Percentiles rank a stretch among this genome's conserved stretches.
phyloP scores from a whole-genome alignment of 2,888 invertebrate genomes.

The Toxonevra muliebris region DNA sequence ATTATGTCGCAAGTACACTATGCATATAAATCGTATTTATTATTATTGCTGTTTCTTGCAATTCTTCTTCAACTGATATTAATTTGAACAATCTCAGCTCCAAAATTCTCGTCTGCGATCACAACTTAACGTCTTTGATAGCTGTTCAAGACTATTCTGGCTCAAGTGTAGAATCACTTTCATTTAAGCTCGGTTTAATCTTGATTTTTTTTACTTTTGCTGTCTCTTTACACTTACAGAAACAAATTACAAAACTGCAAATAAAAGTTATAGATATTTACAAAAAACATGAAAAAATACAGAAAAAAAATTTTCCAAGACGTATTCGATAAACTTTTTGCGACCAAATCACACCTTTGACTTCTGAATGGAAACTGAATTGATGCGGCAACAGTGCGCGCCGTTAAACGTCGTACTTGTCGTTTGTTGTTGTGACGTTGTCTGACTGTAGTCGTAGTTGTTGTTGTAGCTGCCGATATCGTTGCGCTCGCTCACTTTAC shows the following conservation, averaged over 20 bases:
- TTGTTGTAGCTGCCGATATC: too few species aligned
- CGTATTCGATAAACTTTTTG: not conserved
- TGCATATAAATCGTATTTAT: too few species aligned
- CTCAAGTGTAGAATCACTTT: conserved; percentile 29
- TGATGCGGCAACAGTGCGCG: conserved; percentile 38
- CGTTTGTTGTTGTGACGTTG: not conserved
- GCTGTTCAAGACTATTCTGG: conserved; percentile 32
- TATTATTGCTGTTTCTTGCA: too few species aligned
- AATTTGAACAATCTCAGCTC: too few species aligned
- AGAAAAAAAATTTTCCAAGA: not conserved
- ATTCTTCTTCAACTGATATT: too few species aligned
- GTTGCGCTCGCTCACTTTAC: too few species aligned
- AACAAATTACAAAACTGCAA: too few species aligned
- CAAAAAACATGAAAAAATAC: not conserved
- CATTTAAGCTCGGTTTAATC: conserved; percentile 28
- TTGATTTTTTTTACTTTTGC: conserved; percentile 8
- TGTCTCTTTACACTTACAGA: not conserved
- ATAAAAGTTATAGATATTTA: not conserved
- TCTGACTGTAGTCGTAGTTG: not conserved
- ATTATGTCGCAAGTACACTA: too few species aligned
- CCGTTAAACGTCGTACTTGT: conserved; percentile 47
- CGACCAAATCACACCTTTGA: conserved; percentile 41
- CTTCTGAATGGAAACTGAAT: conserved; percentile 57
- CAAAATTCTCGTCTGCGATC: too few species aligned
- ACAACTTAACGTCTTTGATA: conserved; percentile 20